Evolutionary conservation across 2,888 invertebrate species (phyloP).

Genomic region (Agrotis exclamationis): DNA sequence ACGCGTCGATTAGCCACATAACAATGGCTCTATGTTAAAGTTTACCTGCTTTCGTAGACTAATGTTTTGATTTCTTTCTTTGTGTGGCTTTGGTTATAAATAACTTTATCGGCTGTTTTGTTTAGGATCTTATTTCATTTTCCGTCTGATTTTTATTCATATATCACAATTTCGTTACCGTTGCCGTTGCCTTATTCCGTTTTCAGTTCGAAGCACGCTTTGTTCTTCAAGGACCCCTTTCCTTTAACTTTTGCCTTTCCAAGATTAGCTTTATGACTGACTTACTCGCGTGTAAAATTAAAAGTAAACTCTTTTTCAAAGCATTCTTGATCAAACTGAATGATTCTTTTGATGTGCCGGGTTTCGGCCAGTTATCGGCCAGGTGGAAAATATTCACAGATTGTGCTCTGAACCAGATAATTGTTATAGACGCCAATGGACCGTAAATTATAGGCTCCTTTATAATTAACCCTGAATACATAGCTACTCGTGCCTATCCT

Average conservation of each 20-base stretch:
- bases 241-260: slow-evolving; percentile 12
- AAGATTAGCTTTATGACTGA: slow-evolving; percentile 3
- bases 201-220: slow-evolving; percentile 10
- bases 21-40: slow-evolving; percentile 49
- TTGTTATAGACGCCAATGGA: slow-evolving; percentile 60
- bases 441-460: slow-evolving; percentile 48
- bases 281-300: slow-evolving; percentile 10
- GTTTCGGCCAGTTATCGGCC: slow-evolving; percentile 57
- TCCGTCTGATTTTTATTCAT: neutral
- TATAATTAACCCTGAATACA: slow-evolving; percentile 31
- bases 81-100: neutral
- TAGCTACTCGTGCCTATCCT: neutral
- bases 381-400: slow-evolving; percentile 71
- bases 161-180: neutral
- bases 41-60: slow-evolving; percentile 27
- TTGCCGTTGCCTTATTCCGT: slow-evolving; percentile 1
- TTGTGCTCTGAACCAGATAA: slow-evolving; percentile 68
- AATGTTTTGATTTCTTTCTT: slow-evolving; percentile 18
- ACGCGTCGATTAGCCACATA: slow-evolving; percentile 62
- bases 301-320: slow-evolving; percentile 21
- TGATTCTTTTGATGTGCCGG: slow-evolving; percentile 70
- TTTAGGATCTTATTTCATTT: neutral
- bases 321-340: slow-evolving; percentile 60
- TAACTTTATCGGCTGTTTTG: neutral
- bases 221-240: slow-evolving; percentile 11